phyloP scores from a whole-genome alignment of 2,113 vertebrate genomes.

The zebrafish (Danio rerio) region DNA sequence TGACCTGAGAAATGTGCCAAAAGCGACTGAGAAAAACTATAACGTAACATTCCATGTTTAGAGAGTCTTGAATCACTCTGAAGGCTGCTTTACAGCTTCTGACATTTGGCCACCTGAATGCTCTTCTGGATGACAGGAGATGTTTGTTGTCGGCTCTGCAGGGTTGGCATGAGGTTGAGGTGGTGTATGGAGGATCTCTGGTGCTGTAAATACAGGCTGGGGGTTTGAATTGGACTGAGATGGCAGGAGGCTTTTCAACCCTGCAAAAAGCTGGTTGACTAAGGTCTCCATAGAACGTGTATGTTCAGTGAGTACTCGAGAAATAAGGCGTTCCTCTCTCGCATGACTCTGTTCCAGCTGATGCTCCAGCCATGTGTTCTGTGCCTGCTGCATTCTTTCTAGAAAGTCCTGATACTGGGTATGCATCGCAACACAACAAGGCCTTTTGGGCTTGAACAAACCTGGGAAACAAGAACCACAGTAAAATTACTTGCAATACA shows the following conservation, averaged over 20 bases:
- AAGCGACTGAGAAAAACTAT: too few relatives aligned
- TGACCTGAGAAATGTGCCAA: too few relatives aligned
- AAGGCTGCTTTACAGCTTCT: not conserved
- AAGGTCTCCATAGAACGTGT: constrained; percentile 26
- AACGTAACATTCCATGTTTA: not conserved
- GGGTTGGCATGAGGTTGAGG: not conserved
- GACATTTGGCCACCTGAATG: not conserved
- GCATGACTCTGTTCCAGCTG: constrained; percentile 15
- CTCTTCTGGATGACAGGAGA: not conserved
- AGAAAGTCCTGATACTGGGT: constrained; percentile 22
- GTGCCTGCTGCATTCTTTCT: constrained; percentile 20
- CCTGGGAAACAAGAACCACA: not conserved
- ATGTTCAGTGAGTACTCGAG: constrained; percentile 24
- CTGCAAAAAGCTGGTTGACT: constrained; percentile 21
- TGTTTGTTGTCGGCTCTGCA: not conserved
- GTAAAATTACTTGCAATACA: too few relatives aligned
- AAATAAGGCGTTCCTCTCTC: constrained; percentile 25
- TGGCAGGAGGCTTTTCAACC: constrained; percentile 29
- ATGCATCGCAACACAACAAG: not conserved
- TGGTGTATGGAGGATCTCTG: not conserved
- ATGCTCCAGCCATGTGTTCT: constrained; percentile 23
- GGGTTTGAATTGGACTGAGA: not conserved
- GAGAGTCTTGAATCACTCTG: not conserved
- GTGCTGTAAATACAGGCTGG: not conserved
- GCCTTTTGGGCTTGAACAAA: not conserved